Evolutionary conservation across 2,888 invertebrate genomes (phyloP).

Genomic region (Hydroisotoma schaefferi): DNA sequence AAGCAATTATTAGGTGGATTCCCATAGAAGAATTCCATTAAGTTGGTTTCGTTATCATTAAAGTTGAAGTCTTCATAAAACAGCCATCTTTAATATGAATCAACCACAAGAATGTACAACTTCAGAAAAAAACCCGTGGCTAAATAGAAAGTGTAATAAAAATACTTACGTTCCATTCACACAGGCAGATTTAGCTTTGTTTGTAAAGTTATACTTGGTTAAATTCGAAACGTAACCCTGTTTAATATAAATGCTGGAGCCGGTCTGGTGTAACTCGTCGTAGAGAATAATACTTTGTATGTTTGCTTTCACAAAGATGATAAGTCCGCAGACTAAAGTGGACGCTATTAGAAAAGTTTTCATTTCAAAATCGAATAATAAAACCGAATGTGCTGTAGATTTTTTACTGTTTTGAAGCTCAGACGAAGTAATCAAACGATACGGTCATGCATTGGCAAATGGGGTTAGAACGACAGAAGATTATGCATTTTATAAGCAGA

Average conservation of each 20-base stretch:
- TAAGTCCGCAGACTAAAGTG: neutral
- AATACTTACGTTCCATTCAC: slow-evolving; percentile 39
- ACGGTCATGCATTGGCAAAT: too few species aligned
- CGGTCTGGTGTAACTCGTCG: slow-evolving; percentile 9
- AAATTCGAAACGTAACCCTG: slow-evolving; percentile 21
- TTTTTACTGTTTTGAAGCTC: too few species aligned
- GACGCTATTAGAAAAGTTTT: too few species aligned
- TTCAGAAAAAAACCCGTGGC: neutral
- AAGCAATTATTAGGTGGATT: neutral
- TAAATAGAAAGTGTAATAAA: neutral
- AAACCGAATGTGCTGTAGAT: too few species aligned
- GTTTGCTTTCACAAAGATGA: neutral
- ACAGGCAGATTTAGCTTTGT: slow-evolving; percentile 26
- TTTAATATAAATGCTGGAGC: slow-evolving; percentile 14
- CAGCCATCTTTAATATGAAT: slow-evolving; percentile 1
- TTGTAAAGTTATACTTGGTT: slow-evolving; percentile 3
- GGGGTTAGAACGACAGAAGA: too few species aligned
- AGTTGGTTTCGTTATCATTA: neutral
- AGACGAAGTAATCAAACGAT: too few species aligned
- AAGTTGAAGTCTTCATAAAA: neutral
- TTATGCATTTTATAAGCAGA: too few species aligned
- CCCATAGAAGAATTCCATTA: neutral
- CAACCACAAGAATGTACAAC: neutral
- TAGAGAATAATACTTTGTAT: slow-evolving; percentile 23
- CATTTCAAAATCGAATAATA: too few species aligned